Percentiles rank a stretch among this genome's conserved stretches.
phyloP scores from a whole-genome alignment of 2,113 vertebrate genomes.

The Ceyx cyanopectus region DNA sequence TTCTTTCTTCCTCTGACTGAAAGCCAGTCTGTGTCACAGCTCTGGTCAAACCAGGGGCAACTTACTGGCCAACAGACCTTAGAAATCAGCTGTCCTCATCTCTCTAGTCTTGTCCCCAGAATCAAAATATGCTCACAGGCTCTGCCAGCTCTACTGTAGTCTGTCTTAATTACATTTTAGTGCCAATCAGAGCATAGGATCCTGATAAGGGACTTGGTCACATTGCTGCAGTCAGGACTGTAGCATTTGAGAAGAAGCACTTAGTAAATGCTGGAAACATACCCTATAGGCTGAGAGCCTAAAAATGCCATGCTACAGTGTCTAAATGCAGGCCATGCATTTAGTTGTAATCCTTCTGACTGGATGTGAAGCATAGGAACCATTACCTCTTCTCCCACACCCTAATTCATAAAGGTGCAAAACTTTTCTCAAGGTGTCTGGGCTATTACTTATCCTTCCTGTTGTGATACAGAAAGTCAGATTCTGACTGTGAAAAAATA shows the following conservation, averaged over 20 bases:
- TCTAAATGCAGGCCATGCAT: neutral
- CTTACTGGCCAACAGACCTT: neutral
- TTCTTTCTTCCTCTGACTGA: slow-evolving; percentile 31
- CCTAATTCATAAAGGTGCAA: slow-evolving; percentile 37
- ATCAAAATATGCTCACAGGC: neutral
- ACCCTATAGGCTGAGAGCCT: neutral
- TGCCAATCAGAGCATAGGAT: neutral
- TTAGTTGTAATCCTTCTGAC: neutral
- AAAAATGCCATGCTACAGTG: neutral
- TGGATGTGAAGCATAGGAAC: slow-evolving; percentile 5
- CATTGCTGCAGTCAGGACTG: neutral
- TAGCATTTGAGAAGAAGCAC: slow-evolving; percentile 27
- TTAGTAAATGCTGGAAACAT: slow-evolving; percentile 20
- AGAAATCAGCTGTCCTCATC: neutral
- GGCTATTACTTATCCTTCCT: slow-evolving; percentile 5
- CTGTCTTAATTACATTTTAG: neutral
- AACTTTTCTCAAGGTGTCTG: slow-evolving; percentile 7
- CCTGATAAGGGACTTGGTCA: neutral
- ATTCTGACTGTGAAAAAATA: slow-evolving; percentile 63
- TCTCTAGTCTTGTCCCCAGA: neutral
- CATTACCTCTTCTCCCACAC: neutral
- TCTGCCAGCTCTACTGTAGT: neutral
- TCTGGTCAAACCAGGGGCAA: neutral
- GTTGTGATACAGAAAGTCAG: slow-evolving; percentile 37
- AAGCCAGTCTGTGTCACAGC: slow-evolving; percentile 9